Conservation (phyloP, 2,113 vertebrate genomes). For the Pituophis catenifer region DNA sequence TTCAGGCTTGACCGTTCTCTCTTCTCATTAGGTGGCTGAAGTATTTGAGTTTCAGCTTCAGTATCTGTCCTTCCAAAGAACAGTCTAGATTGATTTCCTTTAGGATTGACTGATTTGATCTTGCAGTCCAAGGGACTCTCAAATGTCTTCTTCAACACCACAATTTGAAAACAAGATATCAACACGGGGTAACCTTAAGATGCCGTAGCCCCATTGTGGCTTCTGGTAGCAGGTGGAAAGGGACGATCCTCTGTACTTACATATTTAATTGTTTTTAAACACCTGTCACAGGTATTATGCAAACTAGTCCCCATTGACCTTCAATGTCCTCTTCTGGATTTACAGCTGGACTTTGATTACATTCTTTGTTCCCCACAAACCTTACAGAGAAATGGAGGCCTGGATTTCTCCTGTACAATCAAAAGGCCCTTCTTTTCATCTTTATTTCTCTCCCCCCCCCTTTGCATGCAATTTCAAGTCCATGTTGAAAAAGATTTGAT, state of each 20-base stretch:
- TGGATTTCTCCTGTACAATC: slow-evolving; percentile 70
- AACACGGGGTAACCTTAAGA: neutral
- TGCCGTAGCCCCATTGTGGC: neutral
- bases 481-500: slow-evolving; percentile 77
- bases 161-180: neutral
- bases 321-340: slow-evolving; percentile 64
- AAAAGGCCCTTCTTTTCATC: slow-evolving; percentile 87
- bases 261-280: neutral
- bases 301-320: slow-evolving; percentile 75
- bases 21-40: too few relatives aligned
- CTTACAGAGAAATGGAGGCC: slow-evolving; percentile 66
- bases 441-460: slow-evolving; percentile 71
- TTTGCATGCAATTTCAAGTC: slow-evolving; percentile 75
- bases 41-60: too few relatives aligned
- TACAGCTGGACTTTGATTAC: slow-evolving; percentile 68
- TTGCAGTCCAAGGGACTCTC: neutral
- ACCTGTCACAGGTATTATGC: slow-evolving; percentile 15
- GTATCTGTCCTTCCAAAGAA: too few relatives aligned
- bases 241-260: neutral
- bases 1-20: too few relatives aligned
- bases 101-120: neutral
- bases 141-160: neutral
- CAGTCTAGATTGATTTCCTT: neutral
- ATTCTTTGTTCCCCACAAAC: slow-evolving; percentile 75
- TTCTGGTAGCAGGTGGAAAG: too few relatives aligned